Evolutionary conservation across 2,888 invertebrate genomes (phyloP), one percentile per base, ranked within the genome.

Genomic region (Plagodis dolabraria): DNA sequence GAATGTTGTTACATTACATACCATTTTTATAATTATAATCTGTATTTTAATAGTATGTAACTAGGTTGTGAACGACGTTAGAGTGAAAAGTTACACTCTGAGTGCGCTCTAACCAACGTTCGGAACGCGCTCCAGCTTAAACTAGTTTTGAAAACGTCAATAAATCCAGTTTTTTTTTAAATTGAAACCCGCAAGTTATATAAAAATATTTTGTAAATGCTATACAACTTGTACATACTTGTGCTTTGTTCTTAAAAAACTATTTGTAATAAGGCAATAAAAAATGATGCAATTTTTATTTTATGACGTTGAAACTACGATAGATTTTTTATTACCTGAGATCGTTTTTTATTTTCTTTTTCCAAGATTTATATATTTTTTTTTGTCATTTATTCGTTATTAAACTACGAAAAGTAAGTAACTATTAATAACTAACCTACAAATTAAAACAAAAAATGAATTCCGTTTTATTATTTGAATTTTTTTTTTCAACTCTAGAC

Each of bases 341-440:
- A 88, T 88, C 88, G 80, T 83, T 83, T 87, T 86, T 86, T 88
- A 77, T 72, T 22, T 73, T 75, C 80, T 86, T 86, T 86, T 83
- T 46, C 42, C 70, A 58, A 70, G 52, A 74, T 73, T 67, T 87
- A 75, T 85, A 75, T 85, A 79, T 75, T 81, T 86, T 85, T 84
- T 88, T 88, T 85, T 85, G 77, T 82, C 74, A 79, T 85, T 85
- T 85, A 79, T 78, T 72, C 66, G 67, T 80, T 83, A 57, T 59
- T 83, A 79, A 68, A 67, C 67, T 64, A 76, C 69, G 65, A 71
- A 72, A 76, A 71, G 75, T 74, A 80, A 78, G 68, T 76, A 76
- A 80, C 75, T 76, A 73, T 44, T 60, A 71, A 57, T 55, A 60
- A 57, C 57, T 59, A 68, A 11, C 55, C 60, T 67, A 66, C 47